Base-by-base conservation (phyloP, 1,140 invertebrate species). In the Hyles vespertilio region DNA sequence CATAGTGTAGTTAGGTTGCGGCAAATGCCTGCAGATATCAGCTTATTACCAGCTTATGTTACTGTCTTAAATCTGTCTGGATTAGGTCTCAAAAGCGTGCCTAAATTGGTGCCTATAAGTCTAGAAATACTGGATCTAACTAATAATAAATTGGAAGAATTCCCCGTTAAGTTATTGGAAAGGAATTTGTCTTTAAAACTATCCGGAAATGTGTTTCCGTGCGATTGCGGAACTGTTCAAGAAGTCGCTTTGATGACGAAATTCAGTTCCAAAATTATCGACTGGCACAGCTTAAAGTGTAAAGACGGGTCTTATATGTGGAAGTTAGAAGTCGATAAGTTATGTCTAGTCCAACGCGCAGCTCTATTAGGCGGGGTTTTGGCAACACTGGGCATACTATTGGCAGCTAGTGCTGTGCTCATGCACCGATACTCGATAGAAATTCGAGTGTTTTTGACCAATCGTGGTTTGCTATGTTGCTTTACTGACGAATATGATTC, bases 71-170 rank as follows among this genome's bases (percentile, higher is more conserved):
- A 58, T 11, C 11, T 69, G 8, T 43, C 44, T 2, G 51, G 43
- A 5, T 45, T 56, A 7, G 11, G 44, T 1, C n/a, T 65, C 12
- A 50, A 34, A 6, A 5, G 55, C 11, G 22, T 63, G 0, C 32
- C 40, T 2, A 2, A 11, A 2, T 36, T 56, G 0, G 32, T 56
- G 3, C 51, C 62, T 6, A 3, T 45, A 8, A 22, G 45, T 10
- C 11, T 72, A 0, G 48, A 47, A 47, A 22, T 45, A 2, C 22
- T 81, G 6, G 71, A 81, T 52, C 54, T 81, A 32, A 60, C 62
- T 1, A 11, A 64, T n/a, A 79, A 81, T 34, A 47, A 47, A 1
- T 40, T 81, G 3, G 50, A 9, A 1, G 7, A 43, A 2, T 61
- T 69, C 1, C 79, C 79, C 0, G 9, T 50, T 0, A 52, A 49